phyloP scores from a whole-genome alignment of 2,113 vertebrate genomes.

The Parus major region DNA sequence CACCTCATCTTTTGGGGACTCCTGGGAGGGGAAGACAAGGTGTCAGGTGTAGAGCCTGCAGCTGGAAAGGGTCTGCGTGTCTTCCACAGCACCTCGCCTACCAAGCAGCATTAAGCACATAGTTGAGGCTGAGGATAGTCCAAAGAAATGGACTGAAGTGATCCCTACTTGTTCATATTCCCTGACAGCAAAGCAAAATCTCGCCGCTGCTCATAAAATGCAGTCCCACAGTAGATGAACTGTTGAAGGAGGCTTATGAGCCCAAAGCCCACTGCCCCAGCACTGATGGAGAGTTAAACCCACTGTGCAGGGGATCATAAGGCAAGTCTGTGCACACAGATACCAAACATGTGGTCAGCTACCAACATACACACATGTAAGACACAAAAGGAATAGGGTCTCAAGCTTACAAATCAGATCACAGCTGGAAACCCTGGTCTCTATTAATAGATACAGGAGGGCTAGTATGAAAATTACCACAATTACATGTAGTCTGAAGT shows the following conservation, averaged over 20 bases:
- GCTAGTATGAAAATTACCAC: background rate
- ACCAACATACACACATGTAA: background rate
- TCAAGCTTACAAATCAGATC: background rate
- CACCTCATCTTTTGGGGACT: no score
- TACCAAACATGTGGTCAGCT: background rate
- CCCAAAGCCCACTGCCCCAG: background rate
- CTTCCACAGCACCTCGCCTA: background rate
- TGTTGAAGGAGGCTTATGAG: background rate
- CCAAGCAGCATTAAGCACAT: background rate
- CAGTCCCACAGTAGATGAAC: no score
- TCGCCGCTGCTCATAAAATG: background rate
- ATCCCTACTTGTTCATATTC: background rate
- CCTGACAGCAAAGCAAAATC: background rate
- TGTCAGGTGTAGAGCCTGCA: accelerated
- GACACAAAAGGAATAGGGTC: background rate
- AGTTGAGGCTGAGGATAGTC: background rate
- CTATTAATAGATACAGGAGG: accelerated
- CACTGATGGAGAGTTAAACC: background rate
- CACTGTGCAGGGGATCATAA: accelerated
- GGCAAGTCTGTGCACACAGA: background rate
- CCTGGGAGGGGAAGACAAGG: background rate
- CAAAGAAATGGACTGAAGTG: background rate
- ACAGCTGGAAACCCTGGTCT: background rate
- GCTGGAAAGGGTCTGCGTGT: background rate
- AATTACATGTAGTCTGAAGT: background rate